Evolutionary conservation across 2,888 invertebrate species (phyloP), one percentile per base, ranked within the genome.

Genomic region (Drosophila demipolita): DNA sequence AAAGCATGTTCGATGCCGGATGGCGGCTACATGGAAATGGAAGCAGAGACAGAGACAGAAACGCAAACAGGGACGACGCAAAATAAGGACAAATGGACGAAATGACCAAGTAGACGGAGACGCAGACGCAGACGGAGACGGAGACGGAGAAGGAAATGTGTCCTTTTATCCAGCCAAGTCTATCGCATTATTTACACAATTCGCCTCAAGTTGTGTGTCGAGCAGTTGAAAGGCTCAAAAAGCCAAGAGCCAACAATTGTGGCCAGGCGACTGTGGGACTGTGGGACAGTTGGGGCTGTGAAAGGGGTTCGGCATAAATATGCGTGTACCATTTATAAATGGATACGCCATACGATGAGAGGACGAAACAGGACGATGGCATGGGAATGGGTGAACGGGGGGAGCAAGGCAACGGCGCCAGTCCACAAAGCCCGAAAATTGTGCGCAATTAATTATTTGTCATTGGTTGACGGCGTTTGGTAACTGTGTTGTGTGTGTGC

Each of bases 371-470:
- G 52, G 45, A 73, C 23, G 54, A 20, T 33, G 32, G 15, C 48
- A 33, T 35, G 45, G 45, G 36, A 12, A 20, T 29, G 17, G n/a
- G 23, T 33, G 35, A n/a, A 53, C 33, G 48, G 40, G 40, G 20
- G 26, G 17, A 48, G n/a, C 15, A 42, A 36, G 36, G 53, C 20
- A 54, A 33, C 53, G 70, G 68, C 63, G 61, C 49, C 67, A 64
- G 62, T 40, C 53, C 79, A 61, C 75, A 67, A 70, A 60, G 61
- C 83, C 66, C 64, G 68, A 68, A 78, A 84, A 80, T 75, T 86
- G 89, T 87, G 73, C 78, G 77, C 89, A 86, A 86, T 89, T 89
- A 86, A 86, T 86, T 86, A 86, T 86, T 86, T 86, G 89, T 83
- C 88, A 83, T 88, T 85, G 82, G 73, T 66, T 80, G 73, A 73